phyloP scores from a whole-genome alignment of 2,797 vertebrate species.

The Atherinosoma microstoma region DNA sequence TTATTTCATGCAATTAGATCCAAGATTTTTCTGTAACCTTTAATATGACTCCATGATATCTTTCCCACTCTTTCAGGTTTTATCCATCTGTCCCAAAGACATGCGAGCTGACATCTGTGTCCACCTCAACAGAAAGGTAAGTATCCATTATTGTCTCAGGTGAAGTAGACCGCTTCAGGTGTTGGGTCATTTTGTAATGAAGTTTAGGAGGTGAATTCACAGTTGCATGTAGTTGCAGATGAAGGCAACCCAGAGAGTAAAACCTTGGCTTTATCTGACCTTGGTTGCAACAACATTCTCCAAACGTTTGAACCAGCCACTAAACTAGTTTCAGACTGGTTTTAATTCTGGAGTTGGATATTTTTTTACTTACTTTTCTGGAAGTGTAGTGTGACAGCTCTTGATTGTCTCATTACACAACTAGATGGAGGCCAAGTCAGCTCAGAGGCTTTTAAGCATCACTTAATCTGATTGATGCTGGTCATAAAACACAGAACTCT shows the following conservation, averaged over 20 bases:
- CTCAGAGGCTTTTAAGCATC: conserved; percentile 16
- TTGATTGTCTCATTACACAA: neutral
- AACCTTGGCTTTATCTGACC: too few species aligned
- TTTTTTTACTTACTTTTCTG: neutral
- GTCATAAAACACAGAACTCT: neutral
- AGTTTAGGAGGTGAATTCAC: too few species aligned
- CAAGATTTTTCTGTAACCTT: neutral
- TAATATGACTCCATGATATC: neutral
- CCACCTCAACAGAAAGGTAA: conserved; percentile 93
- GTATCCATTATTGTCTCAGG: too few species aligned
- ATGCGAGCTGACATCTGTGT: conserved; percentile 99
- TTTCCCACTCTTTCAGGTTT: conserved; percentile 83
- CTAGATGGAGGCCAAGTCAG: neutral
- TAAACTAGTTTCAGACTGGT: neutral
- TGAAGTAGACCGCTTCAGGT: too few species aligned
- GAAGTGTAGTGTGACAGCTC: neutral
- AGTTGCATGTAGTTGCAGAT: too few species aligned
- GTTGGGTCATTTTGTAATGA: too few species aligned
- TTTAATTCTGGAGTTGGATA: neutral
- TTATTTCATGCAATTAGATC: too few species aligned
- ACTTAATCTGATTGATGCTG: conserved; percentile 8
- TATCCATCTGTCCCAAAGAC: conserved; percentile 98
- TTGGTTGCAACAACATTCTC: too few species aligned
- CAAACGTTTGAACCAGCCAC: too few species aligned
- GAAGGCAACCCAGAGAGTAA: too few species aligned